These are phyloP conservation scores for Lagodon rhomboides DNA, from an alignment of 2,797 vertebrate genomes.

Conservation along the genomic window DNA sequence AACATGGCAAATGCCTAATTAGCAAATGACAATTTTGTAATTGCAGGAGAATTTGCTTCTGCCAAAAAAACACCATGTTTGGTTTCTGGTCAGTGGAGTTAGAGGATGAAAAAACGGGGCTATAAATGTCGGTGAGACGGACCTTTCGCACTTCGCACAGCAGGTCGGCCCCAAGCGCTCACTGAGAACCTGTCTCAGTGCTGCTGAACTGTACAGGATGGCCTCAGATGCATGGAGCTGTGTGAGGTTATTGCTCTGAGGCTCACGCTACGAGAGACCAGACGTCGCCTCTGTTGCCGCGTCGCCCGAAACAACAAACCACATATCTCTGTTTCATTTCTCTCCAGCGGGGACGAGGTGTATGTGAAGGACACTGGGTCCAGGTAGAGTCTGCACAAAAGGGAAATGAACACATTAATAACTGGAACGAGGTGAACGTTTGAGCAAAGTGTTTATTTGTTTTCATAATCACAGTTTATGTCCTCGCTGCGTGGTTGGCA, in stretches of 20 bases:
- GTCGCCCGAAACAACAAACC: slow-evolving; percentile 54
- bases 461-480: neutral
- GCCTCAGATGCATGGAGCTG: slow-evolving; percentile 17
- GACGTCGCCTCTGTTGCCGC: slow-evolving; percentile 42
- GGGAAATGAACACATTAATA: neutral
- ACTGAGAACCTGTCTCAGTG: slow-evolving; percentile 28
- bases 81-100: neutral
- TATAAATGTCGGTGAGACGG: slow-evolving; percentile 17
- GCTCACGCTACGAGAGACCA: slow-evolving; percentile 37
- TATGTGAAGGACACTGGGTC: slow-evolving; percentile 36
- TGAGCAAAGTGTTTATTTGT: neutral
- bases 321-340: slow-evolving; percentile 58
- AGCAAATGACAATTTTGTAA: neutral
- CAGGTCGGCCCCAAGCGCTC: neutral
- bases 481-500: neutral
- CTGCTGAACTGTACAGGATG: slow-evolving; percentile 12
- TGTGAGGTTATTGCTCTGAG: slow-evolving; percentile 46
- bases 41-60: neutral
- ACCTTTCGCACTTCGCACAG: slow-evolving; percentile 18
- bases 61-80: neutral
- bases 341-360: slow-evolving; percentile 61
- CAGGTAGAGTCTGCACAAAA: neutral
- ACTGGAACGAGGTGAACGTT: neutral
- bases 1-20: neutral
- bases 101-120: neutral